Base-by-base conservation (phyloP, 1,140 invertebrate genomes). In the Orussus abietinus region DNA sequence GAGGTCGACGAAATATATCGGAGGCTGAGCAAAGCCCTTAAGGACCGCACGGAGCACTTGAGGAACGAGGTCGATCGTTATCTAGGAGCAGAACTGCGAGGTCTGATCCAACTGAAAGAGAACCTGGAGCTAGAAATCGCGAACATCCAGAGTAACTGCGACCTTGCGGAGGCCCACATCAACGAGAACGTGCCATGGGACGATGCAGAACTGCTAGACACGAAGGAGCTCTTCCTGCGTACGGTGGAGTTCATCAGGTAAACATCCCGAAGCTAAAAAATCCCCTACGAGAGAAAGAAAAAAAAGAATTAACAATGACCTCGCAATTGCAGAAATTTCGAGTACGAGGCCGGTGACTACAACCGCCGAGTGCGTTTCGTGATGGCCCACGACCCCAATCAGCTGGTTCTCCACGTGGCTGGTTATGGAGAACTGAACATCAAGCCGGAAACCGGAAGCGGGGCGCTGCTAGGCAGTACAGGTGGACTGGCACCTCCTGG, bases 151-250 rank as follows among this genome's bases (percentile, higher is more conserved):
- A 92, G 90, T 61, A 97, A 97, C 70, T 96, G 92, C 75, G 93
- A 98, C 68, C 77, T 96, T 45, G 91, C 90, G n/a, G 94, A 98
- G 72, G 91, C 91, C 69, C 84, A 92, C 72, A 87, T 94, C 80
- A 85, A 85, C 59, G 84, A 90, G 55, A 87, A 87, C 49, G 82
- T 87, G 11, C 81, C 88, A 42, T 91, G 88, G 88, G 87, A 91
- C 53, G 86, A 96, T 59, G 82, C 83, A 38, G 90, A 93, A 64
- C 76, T 93, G 19, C 88, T 95, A 74, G 91, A 94, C 60, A 88
- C 90, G 30, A 96, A 95, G 75, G 91, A 95, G 67, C 90, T 95
- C 40, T 95, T 95, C 71, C 71, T 95, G 1, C 92, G 90, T 69
- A 95, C 91, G 3, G 88, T 91, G 21, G 92, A 96, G 58, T 96